Evolutionary conservation across 2,888 invertebrate genomes (phyloP).

Genomic region (Melipona beecheii): DNA sequence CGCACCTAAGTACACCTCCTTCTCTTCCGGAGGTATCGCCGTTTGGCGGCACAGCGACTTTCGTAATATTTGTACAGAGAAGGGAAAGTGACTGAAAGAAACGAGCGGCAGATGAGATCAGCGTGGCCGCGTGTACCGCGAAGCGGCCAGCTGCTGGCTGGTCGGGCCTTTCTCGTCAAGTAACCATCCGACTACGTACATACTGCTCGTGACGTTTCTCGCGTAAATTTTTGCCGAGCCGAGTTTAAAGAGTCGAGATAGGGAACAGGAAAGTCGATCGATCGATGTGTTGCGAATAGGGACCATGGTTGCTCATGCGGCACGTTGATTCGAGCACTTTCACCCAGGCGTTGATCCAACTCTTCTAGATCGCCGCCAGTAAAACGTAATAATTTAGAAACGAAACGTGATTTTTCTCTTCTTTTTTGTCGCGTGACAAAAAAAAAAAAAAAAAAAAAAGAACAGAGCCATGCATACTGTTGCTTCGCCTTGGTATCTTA

Average conservation of each 20-base stretch:
- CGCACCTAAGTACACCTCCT: background rate
- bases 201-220: background rate
- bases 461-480: background rate
- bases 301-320: conserved; percentile 62
- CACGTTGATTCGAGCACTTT: conserved; percentile 59
- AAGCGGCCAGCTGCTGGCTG: background rate
- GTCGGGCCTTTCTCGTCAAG: conserved; percentile 5
- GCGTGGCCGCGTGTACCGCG: conserved; percentile 7
- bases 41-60: conserved; percentile 45
- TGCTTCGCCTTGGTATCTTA: background rate
- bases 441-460: background rate
- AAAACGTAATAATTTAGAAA: conserved; percentile 60
- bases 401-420: background rate
- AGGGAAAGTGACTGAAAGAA: conserved; percentile 58
- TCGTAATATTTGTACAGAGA: conserved; percentile 58
- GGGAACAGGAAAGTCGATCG: conserved; percentile 60
- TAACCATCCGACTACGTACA: background rate
- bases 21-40: conserved; percentile 41
- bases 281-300: conserved; percentile 45
- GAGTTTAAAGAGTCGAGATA: background rate
- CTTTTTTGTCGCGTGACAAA: background rate
- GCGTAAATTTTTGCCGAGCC: background rate
- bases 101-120: conserved; percentile 43
- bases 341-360: conserved; percentile 55
- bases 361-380: conserved; percentile 44